Evolutionary conservation across 2,888 invertebrate species (phyloP).

Genomic region (Craniophora ligustri): DNA sequence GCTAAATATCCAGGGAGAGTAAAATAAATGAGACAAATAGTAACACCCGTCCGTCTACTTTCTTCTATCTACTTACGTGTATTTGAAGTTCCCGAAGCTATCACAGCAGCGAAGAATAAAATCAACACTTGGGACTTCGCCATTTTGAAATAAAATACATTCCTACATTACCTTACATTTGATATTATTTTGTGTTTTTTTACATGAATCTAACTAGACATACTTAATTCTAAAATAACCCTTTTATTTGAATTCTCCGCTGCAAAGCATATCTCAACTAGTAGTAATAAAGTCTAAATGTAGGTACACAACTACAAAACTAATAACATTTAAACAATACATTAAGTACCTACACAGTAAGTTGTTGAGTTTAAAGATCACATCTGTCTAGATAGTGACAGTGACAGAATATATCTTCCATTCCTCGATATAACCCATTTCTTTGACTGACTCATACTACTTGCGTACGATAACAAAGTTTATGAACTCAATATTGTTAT

Average conservation of each 20-base stretch:
- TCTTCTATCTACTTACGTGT: slow-evolving; percentile 82
- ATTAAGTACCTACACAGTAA: slow-evolving; percentile 1
- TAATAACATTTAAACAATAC: not conserved
- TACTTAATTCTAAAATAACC: too few relatives aligned
- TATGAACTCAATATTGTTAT: slow-evolving; percentile 18
- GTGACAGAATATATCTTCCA: slow-evolving; percentile 8
- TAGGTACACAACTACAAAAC: too few relatives aligned
- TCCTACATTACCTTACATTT: too few relatives aligned
- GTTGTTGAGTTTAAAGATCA: slow-evolving; percentile 40
- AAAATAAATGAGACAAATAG: slow-evolving; percentile 64
- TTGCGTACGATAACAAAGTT: slow-evolving; percentile 19
- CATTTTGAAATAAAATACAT: slow-evolving; percentile 66
- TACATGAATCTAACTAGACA: too few relatives aligned
- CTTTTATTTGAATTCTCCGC: too few relatives aligned
- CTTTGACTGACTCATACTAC: slow-evolving; percentile 36
- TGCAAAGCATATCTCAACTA: too few relatives aligned
- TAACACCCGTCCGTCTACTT: slow-evolving; percentile 72
- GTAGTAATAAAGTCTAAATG: too few relatives aligned
- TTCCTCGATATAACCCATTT: slow-evolving; percentile 20
- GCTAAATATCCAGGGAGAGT: slow-evolving; percentile 31
- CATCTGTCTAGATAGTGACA: slow-evolving; percentile 11
- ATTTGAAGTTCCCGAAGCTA: slow-evolving; percentile 73
- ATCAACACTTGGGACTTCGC: slow-evolving; percentile 70
- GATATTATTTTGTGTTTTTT: too few relatives aligned
- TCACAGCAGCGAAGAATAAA: slow-evolving; percentile 69